phyloP scores from a whole-genome alignment of 2,113 vertebrate genomes.

The Planiliza haematocheilus region DNA sequence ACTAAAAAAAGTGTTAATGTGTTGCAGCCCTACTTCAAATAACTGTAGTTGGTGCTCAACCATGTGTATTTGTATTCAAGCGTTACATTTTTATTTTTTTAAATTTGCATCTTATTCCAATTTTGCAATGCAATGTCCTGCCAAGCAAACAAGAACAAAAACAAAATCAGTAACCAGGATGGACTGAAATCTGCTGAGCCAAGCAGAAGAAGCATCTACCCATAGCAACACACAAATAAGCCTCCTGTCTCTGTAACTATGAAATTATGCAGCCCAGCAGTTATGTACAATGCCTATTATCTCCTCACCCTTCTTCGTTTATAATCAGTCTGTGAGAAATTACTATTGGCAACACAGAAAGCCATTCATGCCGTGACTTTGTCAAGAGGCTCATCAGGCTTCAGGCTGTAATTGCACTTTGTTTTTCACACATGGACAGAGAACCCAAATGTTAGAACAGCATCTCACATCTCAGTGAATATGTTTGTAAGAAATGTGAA shows the following conservation, averaged over 20 bases:
- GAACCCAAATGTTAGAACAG: not conserved
- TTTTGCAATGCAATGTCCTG: conserved; percentile 8
- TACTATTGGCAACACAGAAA: conserved; percentile 11
- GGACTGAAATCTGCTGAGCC: conserved; percentile 28
- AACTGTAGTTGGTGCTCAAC: no score
- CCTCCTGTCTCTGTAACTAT: conserved; percentile 47
- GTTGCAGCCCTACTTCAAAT: no score
- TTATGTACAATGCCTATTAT: conserved; percentile 59
- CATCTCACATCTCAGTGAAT: not conserved
- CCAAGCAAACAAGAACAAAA: not conserved
- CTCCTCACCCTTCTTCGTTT: conserved; percentile 29
- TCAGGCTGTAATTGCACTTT: conserved; percentile 6
- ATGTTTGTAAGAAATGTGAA: not conserved
- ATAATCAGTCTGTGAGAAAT: conserved; percentile 40
- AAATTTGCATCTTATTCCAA: no score
- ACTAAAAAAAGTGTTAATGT: no score
- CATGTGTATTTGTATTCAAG: no score
- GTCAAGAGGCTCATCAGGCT: not conserved
- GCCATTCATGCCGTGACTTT: conserved; percentile 7
- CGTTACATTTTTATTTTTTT: no score
- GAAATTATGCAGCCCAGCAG: conserved; percentile 68
- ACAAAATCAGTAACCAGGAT: not conserved
- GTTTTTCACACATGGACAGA: not conserved
- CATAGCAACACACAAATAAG: conserved; percentile 51
- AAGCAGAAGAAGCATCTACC: conserved; percentile 28